Conservation (phyloP, 2,888 invertebrate genomes). For the Antheraea yamamai region DNA sequence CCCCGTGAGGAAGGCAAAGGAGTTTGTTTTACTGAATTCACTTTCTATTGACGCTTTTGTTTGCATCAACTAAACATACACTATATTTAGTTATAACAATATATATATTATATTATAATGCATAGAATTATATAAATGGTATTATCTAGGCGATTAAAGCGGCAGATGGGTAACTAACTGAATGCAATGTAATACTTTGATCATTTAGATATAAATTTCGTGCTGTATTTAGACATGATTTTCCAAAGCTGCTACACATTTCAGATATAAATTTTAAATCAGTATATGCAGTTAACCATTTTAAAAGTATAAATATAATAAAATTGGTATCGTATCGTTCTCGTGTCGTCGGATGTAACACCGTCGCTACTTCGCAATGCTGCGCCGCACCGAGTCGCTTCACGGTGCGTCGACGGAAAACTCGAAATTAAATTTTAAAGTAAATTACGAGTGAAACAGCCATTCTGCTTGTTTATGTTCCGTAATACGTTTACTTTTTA, state of each 20-base stretch:
- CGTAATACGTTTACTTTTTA: slow-evolving; percentile 9
- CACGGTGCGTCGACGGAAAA: slow-evolving; percentile 23
- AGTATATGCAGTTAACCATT: not conserved
- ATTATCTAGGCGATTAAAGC: no score
- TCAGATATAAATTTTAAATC: no score
- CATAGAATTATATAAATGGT: no score
- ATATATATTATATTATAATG: no score
- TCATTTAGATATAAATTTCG: not conserved
- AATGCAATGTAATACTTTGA: not conserved
- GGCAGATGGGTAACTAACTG: no score
- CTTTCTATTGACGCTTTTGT: no score
- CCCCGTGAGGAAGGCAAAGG: no score
- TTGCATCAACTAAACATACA: no score
- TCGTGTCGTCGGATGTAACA: not conserved
- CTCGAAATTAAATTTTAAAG: slow-evolving; percentile 26
- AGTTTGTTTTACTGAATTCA: no score
- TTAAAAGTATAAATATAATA: not conserved
- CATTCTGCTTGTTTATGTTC: slow-evolving; percentile 21
- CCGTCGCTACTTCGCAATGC: not conserved
- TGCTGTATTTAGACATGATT: not conserved
- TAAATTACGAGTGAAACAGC: slow-evolving; percentile 24
- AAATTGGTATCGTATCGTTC: not conserved
- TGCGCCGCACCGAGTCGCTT: not conserved
- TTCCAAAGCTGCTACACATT: not conserved
- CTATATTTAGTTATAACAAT: no score